Percentiles rank a stretch among this genome's conserved stretches.
Evolutionary conservation across 2,797 vertebrate genomes (phyloP).

Genomic region (Sebastes matsubarae): DNA sequence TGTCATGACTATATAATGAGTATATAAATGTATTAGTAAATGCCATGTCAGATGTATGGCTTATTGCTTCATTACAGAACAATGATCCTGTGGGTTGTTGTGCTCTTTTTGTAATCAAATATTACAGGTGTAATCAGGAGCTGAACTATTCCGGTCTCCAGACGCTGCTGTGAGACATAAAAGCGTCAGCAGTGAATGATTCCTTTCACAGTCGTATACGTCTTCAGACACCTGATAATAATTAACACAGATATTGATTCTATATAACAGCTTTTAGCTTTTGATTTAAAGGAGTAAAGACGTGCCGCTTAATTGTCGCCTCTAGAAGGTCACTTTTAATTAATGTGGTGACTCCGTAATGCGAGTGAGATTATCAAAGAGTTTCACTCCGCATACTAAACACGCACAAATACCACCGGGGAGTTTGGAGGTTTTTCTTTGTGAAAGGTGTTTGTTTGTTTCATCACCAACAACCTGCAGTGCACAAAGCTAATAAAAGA

Average conservation of each 20-base stretch:
- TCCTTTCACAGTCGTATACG: background rate
- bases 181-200: background rate
- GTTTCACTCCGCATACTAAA: constrained; percentile 55
- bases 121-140: background rate
- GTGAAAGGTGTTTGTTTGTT: background rate
- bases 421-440: background rate
- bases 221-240: background rate
- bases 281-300: constrained; percentile 59
- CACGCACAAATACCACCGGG: constrained; percentile 32
- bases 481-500: constrained; percentile 8
- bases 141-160: background rate
- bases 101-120: background rate
- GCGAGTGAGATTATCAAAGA: constrained; percentile 50
- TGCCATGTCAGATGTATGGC: too few relatives aligned
- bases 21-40: too few relatives aligned
- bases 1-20: too few relatives aligned
- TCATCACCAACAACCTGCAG: constrained; percentile 4
- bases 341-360: constrained; percentile 57
- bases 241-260: constrained; percentile 53
- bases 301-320: constrained; percentile 46
- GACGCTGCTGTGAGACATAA: background rate
- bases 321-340: constrained; percentile 71
- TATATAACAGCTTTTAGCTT: constrained; percentile 51
- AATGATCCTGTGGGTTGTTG: background rate
- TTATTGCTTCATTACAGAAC: background rate